These are phyloP conservation scores for Heliconius melpomene DNA, from an alignment of 1,140 invertebrate genomes.

Conservation along the genomic window DNA sequence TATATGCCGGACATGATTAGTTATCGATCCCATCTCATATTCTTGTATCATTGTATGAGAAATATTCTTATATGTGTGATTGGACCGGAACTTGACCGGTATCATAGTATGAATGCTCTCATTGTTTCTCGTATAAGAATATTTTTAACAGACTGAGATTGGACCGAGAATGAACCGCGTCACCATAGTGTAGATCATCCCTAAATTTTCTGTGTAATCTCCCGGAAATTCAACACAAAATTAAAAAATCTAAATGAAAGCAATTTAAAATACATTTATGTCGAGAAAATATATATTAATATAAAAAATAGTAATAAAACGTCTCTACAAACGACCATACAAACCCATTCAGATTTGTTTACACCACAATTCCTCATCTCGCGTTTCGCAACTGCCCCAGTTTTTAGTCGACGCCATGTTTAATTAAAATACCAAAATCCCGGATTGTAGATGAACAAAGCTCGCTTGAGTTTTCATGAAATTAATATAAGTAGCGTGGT, in stretches of 20 bases:
- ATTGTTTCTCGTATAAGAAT: too few species aligned
- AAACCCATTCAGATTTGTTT: constrained; percentile 36
- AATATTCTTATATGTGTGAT: too few species aligned
- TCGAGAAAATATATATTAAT: neutral
- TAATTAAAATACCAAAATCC: constrained; percentile 34
- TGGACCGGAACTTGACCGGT: too few species aligned
- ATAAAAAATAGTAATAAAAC: neutral
- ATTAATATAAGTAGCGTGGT: neutral
- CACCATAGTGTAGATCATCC: too few species aligned
- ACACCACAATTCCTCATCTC: constrained; percentile 29
- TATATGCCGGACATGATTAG: too few species aligned
- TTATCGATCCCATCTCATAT: too few species aligned
- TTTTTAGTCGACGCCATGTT: constrained; percentile 32
- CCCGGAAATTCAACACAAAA: neutral
- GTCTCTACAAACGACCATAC: constrained; percentile 29
- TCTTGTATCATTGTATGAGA: too few species aligned
- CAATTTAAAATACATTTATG: neutral
- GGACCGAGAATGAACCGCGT: too few species aligned
- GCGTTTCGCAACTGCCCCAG: constrained; percentile 31
- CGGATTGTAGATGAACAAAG: constrained; percentile 29
- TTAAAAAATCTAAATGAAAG: neutral
- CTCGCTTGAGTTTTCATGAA: neutral
- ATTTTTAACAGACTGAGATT: too few species aligned
- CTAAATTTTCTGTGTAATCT: too few species aligned
- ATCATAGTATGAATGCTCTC: too few species aligned